Percentiles rank a stretch among this genome's conserved stretches.
Evolutionary conservation across 2,797 vertebrate species (phyloP).

Genomic region (Poecilia wingei): DNA sequence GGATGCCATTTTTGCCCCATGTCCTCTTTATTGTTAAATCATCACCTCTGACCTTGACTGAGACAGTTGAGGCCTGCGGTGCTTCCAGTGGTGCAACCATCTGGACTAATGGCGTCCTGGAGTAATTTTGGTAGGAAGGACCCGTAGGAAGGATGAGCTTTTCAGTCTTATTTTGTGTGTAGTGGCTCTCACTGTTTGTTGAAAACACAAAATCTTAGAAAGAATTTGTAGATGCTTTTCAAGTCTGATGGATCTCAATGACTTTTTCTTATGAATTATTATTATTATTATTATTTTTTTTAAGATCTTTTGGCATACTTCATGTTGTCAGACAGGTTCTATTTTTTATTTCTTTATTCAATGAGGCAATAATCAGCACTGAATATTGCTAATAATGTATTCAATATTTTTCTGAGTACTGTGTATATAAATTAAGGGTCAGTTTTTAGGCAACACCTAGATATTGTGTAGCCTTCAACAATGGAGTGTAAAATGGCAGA

Average conservation of each 20-base stretch:
- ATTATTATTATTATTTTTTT: background rate
- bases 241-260: background rate
- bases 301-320: background rate
- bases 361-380: background rate
- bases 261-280: background rate
- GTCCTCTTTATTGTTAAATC: background rate
- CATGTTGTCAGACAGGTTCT: background rate
- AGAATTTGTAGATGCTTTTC: background rate
- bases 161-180: background rate
- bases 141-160: background rate
- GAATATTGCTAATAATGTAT: too few species aligned
- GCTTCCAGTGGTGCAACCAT: background rate
- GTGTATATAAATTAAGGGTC: background rate
- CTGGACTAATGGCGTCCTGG: background rate
- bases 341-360: background rate
- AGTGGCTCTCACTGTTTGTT: background rate
- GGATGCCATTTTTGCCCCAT: background rate
- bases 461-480: background rate
- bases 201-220: background rate
- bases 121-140: background rate
- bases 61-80: background rate
- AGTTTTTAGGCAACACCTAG: background rate
- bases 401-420: background rate
- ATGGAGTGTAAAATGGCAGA: background rate
- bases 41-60: background rate